These are phyloP conservation scores for Liposcelis brunnea DNA, from an alignment of 2,888 invertebrate species.

Conservation along the genomic window DNA sequence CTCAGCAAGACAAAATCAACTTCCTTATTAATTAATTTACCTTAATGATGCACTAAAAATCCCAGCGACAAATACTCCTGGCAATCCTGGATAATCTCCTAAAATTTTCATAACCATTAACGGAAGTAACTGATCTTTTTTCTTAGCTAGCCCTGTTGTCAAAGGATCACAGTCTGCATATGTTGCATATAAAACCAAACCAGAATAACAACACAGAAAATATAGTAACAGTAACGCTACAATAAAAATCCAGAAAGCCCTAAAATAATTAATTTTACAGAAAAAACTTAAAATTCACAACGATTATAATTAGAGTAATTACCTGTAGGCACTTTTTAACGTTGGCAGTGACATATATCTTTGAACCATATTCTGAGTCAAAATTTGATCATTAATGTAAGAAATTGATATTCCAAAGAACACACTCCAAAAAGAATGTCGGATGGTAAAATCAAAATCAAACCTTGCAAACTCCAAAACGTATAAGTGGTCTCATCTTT, in stretches of 20 bases:
- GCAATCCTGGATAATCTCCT: constrained; percentile 57
- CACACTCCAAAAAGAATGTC: constrained; percentile 17
- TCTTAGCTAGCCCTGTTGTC: constrained; percentile 32
- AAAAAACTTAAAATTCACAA: neutral
- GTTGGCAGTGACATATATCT: constrained; percentile 14
- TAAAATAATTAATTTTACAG: neutral
- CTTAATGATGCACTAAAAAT: constrained; percentile 82
- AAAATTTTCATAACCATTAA: constrained; percentile 73
- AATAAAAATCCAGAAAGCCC: neutral
- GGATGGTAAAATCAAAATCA: constrained; percentile 23
- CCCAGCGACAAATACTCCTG: constrained; percentile 77
- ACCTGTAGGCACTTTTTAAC: constrained; percentile 12
- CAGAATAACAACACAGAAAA: neutral
- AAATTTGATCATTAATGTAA: constrained; percentile 12
- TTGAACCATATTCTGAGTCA: constrained; percentile 14
- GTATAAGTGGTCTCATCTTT: neutral
- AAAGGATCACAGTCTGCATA: constrained; percentile 1
- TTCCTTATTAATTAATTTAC: too few species aligned
- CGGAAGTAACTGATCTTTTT: constrained; percentile 65
- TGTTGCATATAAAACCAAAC: neutral
- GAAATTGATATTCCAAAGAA: constrained; percentile 11
- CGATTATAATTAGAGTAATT: neutral
- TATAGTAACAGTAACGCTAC: neutral
- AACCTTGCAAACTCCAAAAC: too few species aligned
- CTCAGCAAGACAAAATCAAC: too few species aligned